A percentile compares a stretch with the other conserved stretches of the same genome.
Conservation (phyloP, 2,797 vertebrate genomes). For the Lutjanus campechanus region DNA sequence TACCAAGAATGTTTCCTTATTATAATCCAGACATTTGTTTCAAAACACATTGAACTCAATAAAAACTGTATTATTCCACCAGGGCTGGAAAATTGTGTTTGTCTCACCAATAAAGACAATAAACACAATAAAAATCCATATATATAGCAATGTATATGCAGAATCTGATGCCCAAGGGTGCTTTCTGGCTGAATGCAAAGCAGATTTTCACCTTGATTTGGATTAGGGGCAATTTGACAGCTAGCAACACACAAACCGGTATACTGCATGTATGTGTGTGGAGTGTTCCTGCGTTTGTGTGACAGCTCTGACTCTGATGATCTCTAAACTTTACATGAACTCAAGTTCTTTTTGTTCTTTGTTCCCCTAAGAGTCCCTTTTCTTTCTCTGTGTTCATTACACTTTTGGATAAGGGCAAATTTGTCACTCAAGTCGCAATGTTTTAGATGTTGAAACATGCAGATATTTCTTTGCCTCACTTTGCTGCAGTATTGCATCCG, state of each 20-base stretch:
- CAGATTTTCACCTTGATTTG: not conserved
- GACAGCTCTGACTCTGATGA: not conserved
- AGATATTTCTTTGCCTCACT: not conserved
- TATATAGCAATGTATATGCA: not conserved
- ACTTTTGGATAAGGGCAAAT: not conserved
- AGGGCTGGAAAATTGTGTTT: not conserved
- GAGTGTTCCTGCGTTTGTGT: not conserved
- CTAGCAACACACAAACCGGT: not conserved
- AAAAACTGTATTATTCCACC: not conserved
- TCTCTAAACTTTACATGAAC: not conserved
- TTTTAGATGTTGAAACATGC: not conserved
- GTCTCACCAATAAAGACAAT: not conserved
- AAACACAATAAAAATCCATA: not conserved
- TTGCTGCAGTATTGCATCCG: not conserved
- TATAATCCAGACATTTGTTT: too few relatives aligned
- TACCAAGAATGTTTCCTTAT: too few relatives aligned
- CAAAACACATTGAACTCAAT: not conserved
- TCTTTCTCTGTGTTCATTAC: not conserved
- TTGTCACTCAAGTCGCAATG: not conserved
- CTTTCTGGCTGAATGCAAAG: not conserved
- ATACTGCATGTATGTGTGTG: not conserved
- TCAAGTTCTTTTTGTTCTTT: too few relatives aligned
- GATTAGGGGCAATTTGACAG: not conserved
- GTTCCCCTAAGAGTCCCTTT: not conserved
- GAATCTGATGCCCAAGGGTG: not conserved